Base-by-base conservation (phyloP, 2,888 invertebrate genomes). In the Sphaeridia pumilis region DNA sequence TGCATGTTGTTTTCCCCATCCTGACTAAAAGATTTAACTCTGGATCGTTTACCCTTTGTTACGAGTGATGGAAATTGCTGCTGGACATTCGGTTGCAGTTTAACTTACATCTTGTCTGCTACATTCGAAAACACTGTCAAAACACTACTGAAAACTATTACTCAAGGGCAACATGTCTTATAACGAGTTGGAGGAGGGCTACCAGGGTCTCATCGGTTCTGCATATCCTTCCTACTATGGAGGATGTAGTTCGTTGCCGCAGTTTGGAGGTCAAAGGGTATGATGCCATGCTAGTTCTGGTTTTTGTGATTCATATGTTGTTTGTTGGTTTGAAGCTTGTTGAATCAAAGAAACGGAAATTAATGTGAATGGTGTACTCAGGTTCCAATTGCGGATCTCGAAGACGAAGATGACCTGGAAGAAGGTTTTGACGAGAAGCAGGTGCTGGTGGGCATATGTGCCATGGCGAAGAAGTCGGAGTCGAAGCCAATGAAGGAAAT, bases 401-500 rank as follows among this genome's bases (percentile, higher is more conserved):
- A 52, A 5, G 58, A 59, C 38, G 61, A 60, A 25, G 58, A 57
- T 12, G 38, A 17, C 10, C 55, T 46, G 27, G 54, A 46, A 24
- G 58, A 59, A 20, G 59, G 78, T 14, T 59, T 57, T 24, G 58
- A 75, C 70, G 84, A 84, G 67, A 89, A 89, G 72, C 88, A 93
- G 69, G 92, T 98, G 66, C 79, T 93, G 70, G 93, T 99, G 67
- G 98, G 98, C 58, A 86, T 99, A 56, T 99, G 98, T 76, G 97
- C 98, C 64, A 99, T 99, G 98, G 87, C 89, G 68, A 97, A 98
- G 74, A 99, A 99, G 74, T 93, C 95, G 34, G 88, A 92, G 70
- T 94, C 95, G 61, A 97, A 95, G 73, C 98, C 98, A 14, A 99
- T 99, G 98, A 87, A 87, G 69, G 97, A 97, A 74, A 99, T 99